These are phyloP conservation scores for Melanotaenia trifasciata DNA, from an alignment of 2,797 vertebrate species.

Conservation along the genomic window DNA sequence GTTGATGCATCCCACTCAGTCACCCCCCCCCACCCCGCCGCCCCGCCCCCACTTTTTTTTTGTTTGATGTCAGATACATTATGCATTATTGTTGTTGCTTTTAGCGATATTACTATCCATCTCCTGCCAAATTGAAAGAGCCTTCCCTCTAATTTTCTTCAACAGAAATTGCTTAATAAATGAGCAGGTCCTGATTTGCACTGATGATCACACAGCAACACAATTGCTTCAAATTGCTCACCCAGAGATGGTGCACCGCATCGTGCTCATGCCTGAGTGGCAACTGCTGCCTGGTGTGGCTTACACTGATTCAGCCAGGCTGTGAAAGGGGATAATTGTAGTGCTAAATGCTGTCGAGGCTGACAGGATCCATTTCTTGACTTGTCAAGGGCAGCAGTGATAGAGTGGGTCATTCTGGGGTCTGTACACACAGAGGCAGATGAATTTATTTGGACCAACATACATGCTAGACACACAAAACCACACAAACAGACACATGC, in stretches of 20 bases:
- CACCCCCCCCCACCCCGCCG: background rate
- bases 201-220: slow-evolving; percentile 77
- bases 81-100: slow-evolving; percentile 69
- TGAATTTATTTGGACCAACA: slow-evolving; percentile 67
- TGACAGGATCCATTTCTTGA: slow-evolving; percentile 78
- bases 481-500: slow-evolving; percentile 20
- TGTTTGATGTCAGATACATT: slow-evolving; percentile 67
- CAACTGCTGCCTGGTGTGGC: slow-evolving; percentile 78
- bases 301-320: slow-evolving; percentile 80
- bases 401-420: slow-evolving; percentile 60
- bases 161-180: slow-evolving; percentile 79
- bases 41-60: slow-evolving; percentile 8
- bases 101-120: slow-evolving; percentile 62
- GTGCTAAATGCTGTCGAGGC: slow-evolving; percentile 75
- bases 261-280: slow-evolving; percentile 77
- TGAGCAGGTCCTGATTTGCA: slow-evolving; percentile 71
- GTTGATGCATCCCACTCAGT: slow-evolving; percentile 35
- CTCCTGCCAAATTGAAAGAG: slow-evolving; percentile 61
- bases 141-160: slow-evolving; percentile 73
- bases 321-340: slow-evolving; percentile 84
- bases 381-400: slow-evolving; percentile 74
- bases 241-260: slow-evolving; percentile 71
- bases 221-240: slow-evolving; percentile 82
- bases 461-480: slow-evolving; percentile 30
- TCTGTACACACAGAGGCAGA: slow-evolving; percentile 61